Base-by-base conservation (phyloP, 2,113 vertebrate genomes). In the Spea multiplicata region DNA sequence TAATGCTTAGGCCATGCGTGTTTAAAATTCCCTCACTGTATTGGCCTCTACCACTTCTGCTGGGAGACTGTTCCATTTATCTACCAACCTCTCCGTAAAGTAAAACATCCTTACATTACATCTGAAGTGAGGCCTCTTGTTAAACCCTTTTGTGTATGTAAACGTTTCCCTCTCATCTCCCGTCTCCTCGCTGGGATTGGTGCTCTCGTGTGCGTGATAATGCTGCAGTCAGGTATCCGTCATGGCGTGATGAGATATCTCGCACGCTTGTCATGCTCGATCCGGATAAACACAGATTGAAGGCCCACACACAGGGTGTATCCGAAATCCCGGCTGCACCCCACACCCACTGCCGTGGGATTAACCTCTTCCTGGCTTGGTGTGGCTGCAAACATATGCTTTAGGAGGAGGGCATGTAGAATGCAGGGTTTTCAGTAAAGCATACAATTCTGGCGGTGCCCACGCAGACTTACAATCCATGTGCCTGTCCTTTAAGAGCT, bases 221-320 rank as follows among this genome's bases (percentile, higher is more conserved):
- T 59, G 64, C 44, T 66, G 64, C 44, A 45, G 44, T 66, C 44
- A 45, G 64, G 64, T 5, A 9, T 30, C 9, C 13, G 64, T 64
- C 7, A 6, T 45, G 55, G 55, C 10, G 55, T 59, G 9, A 59
- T 13, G 12, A 4, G 44, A 13, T 44, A 8, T 12, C 48, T 71
- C 13, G 8, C 46, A 50, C 67, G 8, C 59, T 7, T 62, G 67
- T 50, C 67, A 66, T 50, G 45, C 45, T 14, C n/a, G 3, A 62
- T 53, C 30, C 50, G 12, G 2, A 61, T 77, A 76, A 68, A 71
- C 67, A 49, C n/a, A 44, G 12, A 45, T 16, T 1, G 16, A 62
- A 50, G 44, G 70, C 76, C 67, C 68, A 71, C 53, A 77, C 76
- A 71, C 55, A 44, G 75, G 67, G 75, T 77, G 75, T 71, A 57